Base-by-base conservation (phyloP, 2,888 invertebrate genomes). In the Miltochrista miniata region DNA sequence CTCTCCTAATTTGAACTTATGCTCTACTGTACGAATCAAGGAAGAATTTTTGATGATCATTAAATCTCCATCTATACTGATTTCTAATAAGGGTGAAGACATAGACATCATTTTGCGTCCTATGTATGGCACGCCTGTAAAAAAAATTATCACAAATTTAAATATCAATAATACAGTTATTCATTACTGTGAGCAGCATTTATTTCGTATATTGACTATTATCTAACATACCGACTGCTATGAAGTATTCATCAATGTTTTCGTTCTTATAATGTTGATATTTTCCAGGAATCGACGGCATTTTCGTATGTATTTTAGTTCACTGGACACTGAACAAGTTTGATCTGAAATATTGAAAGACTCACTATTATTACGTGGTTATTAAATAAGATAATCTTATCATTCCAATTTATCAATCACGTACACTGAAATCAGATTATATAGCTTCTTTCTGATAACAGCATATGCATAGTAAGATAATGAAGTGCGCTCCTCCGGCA, bases 211-310 rank as follows among this genome's bases (percentile, higher is more conserved):
- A 4, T 5, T 24, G 18, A 24, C 5, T 24, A 24, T 24, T 24
- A 4, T n/a, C 30, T 24, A 56, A 81, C 92, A 77, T 82, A 94
- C 94, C 94, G 59, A 94, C 83, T 45, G 93, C 93, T 72, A 87
- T 86, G 65, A 93, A 95, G 74, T 94, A 95, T 56, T 93, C 93
- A 51, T 94, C 94, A 65, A 94, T 83, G 77, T 94, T 93, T 74
- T 94, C 94, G 82, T 93, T 94, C 70, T 91, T 93, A 61, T 93
- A 93, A 61, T 94, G 93, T 64, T 93, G 91, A 79, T 94, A 95
- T 76, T 92, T 93, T 68, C 95, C 95, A 50, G 84, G 69, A 30
- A 94, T 91, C 43, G 92, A 79, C 46, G 89, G 87, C 94, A 94
- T 94, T 68, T 74, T 83, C 5, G 5, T 4, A 4, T 2, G n/a